A percentile compares a stretch with the other conserved stretches of the same genome.
Evolutionary conservation across 92 coral and sea anemone species (phyloP).

Genomic region (Porites cylindrica): DNA sequence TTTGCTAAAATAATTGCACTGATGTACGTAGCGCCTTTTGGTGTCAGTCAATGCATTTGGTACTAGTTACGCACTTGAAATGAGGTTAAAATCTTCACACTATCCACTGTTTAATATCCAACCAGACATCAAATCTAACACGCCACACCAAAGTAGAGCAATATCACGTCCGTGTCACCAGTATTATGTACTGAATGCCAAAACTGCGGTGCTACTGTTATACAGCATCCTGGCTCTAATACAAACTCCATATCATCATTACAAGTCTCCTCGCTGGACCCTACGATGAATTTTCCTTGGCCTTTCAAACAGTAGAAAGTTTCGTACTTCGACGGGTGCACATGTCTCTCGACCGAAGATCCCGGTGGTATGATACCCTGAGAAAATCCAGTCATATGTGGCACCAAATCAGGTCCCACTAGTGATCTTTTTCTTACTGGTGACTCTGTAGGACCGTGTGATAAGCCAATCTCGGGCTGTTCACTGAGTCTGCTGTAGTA

Average conservation of each 20-base stretch:
- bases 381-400: constrained; percentile 37
- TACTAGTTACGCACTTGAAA: neutral
- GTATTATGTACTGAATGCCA: constrained; percentile 39
- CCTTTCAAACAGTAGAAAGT: constrained; percentile 48
- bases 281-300: constrained; percentile 30
- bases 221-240: constrained; percentile 34
- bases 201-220: constrained; percentile 33
- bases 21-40: too few relatives aligned
- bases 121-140: neutral
- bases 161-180: constrained; percentile 17
- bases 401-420: constrained; percentile 14
- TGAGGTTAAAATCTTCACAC: neutral
- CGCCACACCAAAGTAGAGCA: constrained; percentile 37
- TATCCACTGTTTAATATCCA: neutral
- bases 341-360: constrained; percentile 42
- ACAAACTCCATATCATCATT: constrained; percentile 32
- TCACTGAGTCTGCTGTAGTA: constrained; percentile 12
- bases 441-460: constrained; percentile 45
- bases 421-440: constrained; percentile 26
- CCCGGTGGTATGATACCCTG: constrained; percentile 41
- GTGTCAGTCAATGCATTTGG: too few relatives aligned
- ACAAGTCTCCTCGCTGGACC: constrained; percentile 18
- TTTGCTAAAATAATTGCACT: too few relatives aligned
- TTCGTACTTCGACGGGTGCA: constrained; percentile 39
- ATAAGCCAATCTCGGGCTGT: constrained; percentile 5